A percentile compares a stretch with the other conserved stretches of the same genome.
These are phyloP conservation scores for Echiichthys vipera DNA, from an alignment of 2,797 vertebrate genomes.

Conservation along the genomic window DNA sequence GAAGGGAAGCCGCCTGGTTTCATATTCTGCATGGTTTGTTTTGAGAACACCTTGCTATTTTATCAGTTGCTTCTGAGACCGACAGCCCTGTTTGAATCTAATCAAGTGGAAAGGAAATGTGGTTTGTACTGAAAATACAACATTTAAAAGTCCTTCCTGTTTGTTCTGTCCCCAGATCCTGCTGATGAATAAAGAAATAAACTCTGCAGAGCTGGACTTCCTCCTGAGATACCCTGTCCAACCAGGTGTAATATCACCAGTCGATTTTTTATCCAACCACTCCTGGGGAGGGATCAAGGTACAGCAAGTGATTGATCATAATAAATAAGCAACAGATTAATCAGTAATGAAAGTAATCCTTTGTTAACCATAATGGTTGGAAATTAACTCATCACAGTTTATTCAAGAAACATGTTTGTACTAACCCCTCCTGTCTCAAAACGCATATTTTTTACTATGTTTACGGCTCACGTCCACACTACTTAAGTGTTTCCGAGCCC, in stretches of 20 bases:
- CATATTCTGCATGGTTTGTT: slow-evolving; percentile 60
- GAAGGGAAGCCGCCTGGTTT: slow-evolving; percentile 21
- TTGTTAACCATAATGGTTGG: not conserved
- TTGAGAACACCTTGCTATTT: slow-evolving; percentile 25
- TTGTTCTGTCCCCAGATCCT: slow-evolving; percentile 85
- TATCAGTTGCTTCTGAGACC: slow-evolving; percentile 41
- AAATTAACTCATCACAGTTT: no score
- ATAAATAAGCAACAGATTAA: not conserved
- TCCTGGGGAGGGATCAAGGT: slow-evolving; percentile 98
- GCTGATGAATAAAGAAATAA: slow-evolving; percentile 91
- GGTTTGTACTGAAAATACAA: slow-evolving; percentile 43
- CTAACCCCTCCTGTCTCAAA: not conserved
- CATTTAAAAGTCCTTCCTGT: slow-evolving; percentile 23
- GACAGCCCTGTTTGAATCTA: slow-evolving; percentile 42
- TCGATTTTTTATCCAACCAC: slow-evolving; percentile 93
- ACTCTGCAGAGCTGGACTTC: slow-evolving; percentile 90
- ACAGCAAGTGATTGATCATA: slow-evolving; percentile 22
- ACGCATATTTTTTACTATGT: no score
- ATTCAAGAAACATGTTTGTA: not conserved
- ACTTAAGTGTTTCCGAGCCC: no score
- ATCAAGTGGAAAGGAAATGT: slow-evolving; percentile 60
- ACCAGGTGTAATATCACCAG: slow-evolving; percentile 86
- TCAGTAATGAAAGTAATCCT: not conserved
- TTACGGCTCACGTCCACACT: no score
- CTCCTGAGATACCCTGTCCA: slow-evolving; percentile 91